Base-by-base conservation (phyloP, 64 coral and sea anemone species). In the Acropora tenuis region DNA sequence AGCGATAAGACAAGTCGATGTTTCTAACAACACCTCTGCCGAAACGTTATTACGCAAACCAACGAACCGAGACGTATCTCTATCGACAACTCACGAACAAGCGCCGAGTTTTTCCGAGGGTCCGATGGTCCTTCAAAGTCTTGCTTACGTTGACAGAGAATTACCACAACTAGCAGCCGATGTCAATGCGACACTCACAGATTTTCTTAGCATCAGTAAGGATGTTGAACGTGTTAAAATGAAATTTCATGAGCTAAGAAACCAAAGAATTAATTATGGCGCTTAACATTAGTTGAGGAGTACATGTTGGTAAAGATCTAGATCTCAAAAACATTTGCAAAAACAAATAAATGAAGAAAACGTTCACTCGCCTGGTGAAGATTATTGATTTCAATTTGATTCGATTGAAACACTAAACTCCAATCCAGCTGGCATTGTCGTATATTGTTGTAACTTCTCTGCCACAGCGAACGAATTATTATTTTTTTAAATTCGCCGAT, bases 161-260 rank as follows among this genome's bases (percentile, higher is more conserved):
- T 69, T 85, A 20, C 2, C 19, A 45, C 48, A 41, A 18, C 60
- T 85, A n/a, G 72, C 16, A 16, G 43, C 8, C 7, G 11, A 85
- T 6, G 10, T 50, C 60, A 3, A 85, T 72, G n/a, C 66, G 50
- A 72, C 45, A 17, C 8, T 71, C 6, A 43, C n/a, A 85, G 61
- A 85, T 3, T 85, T 85, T 69, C 82, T 20, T 47, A n/a, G 2
- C 68, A 48, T 85, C 2, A 85, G 44, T 8, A 47, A 4, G 1
- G 44, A 44, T 9, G 68, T 65, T 71, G 61, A 71, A 48, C 43
- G 45, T 4, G 18, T 85, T 16, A 85, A 85, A 85, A 85, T 20
- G 17, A 85, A 85, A 85, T 45, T 85, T 85, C 63, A 85, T 10
- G 82, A 85, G 11, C 44, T 85, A 48, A 85, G 63, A 8, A 71